A percentile compares a stretch with the other conserved stretches of the same genome.
These are phyloP conservation scores for Drosophila tanythrix DNA, from an alignment of 2,888 invertebrate species.

Conservation along the genomic window DNA sequence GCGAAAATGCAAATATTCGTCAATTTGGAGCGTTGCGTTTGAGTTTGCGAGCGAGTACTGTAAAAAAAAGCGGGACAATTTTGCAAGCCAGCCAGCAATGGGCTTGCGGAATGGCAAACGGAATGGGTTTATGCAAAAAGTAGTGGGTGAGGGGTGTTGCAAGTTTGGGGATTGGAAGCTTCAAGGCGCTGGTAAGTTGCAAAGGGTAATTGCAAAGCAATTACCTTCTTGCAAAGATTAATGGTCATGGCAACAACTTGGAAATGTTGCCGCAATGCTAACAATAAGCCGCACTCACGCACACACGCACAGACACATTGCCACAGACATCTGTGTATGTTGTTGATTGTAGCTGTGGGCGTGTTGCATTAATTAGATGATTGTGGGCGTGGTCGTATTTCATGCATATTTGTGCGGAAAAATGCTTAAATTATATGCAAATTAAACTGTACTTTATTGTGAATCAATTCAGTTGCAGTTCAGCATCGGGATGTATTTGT, in stretches of 20 bases:
- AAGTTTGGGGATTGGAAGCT: neutral
- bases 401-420: slow-evolving; percentile 50
- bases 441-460: slow-evolving; percentile 60
- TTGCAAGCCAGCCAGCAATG: slow-evolving; percentile 59
- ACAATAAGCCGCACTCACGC: slow-evolving; percentile 62
- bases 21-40: slow-evolving; percentile 1
- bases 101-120: slow-evolving; percentile 20
- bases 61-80: slow-evolving; percentile 41
- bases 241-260: slow-evolving; percentile 80
- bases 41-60: slow-evolving; percentile 7
- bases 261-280: slow-evolving; percentile 78
- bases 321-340: slow-evolving; percentile 16
- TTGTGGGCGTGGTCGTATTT: slow-evolving; percentile 56
- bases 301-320: slow-evolving; percentile 10
- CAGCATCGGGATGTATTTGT: slow-evolving; percentile 56
- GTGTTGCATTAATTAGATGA: slow-evolving; percentile 58
- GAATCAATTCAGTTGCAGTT: slow-evolving; percentile 27
- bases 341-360: slow-evolving; percentile 22
- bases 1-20: neutral
- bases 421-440: slow-evolving; percentile 57
- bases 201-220: slow-evolving; percentile 80
- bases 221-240: slow-evolving; percentile 80
- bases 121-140: slow-evolving; percentile 20
- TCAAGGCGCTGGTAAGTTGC: slow-evolving; percentile 34
- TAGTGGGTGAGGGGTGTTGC: neutral